These are phyloP conservation scores for Setophaga petechia DNA, from an alignment of 2,113 vertebrate species.

Conservation along the genomic window DNA sequence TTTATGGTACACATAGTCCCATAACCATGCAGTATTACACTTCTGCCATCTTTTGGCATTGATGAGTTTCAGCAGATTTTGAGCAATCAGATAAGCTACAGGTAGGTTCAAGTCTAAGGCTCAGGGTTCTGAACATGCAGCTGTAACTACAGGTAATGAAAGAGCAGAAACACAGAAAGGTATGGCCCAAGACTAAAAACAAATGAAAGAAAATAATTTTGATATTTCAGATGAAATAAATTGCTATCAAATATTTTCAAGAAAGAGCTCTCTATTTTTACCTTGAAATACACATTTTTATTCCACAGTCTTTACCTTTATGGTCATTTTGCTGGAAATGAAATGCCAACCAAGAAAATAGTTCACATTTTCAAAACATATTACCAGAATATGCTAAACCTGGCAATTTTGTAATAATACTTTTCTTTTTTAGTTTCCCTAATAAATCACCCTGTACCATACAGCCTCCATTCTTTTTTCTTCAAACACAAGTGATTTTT, in stretches of 20 bases:
- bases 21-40: neutral
- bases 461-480: neutral
- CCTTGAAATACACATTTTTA: neutral
- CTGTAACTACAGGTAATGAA: neutral
- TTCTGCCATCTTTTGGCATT: neutral
- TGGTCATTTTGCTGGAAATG: neutral
- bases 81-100: neutral
- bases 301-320: slow-evolving; percentile 16
- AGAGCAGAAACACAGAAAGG: neutral
- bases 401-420: neutral
- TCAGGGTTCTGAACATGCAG: neutral
- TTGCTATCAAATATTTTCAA: neutral
- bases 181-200: neutral
- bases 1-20: neutral
- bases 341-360: neutral
- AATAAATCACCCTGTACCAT: neutral
- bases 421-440: neutral
- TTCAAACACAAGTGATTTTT: neutral
- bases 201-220: neutral
- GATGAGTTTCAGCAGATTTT: neutral
- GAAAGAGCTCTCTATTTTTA: neutral
- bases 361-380: neutral
- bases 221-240: neutral
- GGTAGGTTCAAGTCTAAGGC: neutral
- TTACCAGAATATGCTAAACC: neutral